These are phyloP conservation scores for Myathropa florea DNA, from an alignment of 2,888 invertebrate species.

Conservation along the genomic window DNA sequence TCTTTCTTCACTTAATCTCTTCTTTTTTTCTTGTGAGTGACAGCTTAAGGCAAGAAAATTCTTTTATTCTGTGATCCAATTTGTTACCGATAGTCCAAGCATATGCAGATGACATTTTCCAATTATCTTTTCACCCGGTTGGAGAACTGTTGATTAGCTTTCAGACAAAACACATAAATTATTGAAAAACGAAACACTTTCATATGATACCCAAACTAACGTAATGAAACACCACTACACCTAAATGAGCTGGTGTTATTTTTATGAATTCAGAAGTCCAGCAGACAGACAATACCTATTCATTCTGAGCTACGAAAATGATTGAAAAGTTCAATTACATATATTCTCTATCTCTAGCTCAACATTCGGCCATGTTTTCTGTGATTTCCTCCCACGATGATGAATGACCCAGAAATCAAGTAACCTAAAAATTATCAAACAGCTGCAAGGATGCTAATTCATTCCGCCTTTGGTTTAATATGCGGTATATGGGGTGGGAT, in stretches of 20 bases:
- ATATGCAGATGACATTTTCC: conserved; percentile 53
- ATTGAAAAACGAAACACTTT: conserved; percentile 34
- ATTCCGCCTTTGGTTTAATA: conserved; percentile 55
- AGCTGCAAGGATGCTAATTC: conserved; percentile 71
- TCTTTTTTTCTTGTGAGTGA: neutral
- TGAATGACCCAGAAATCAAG: conserved; percentile 71
- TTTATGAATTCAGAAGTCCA: conserved; percentile 31
- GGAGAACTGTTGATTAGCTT: conserved; percentile 46
- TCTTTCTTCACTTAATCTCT: neutral
- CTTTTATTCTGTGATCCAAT: conserved; percentile 15
- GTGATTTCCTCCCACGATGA: conserved; percentile 57
- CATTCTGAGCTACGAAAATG: conserved; percentile 52
- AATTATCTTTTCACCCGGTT: conserved; percentile 44
- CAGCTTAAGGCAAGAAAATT: conserved; percentile 9
- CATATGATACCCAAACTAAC: neutral
- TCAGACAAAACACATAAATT: conserved; percentile 25
- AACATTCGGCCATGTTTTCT: conserved; percentile 16
- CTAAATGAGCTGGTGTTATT: conserved; percentile 35
- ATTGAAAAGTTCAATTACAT: conserved; percentile 69
- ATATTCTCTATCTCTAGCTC: conserved; percentile 36
- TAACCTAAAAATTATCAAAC: conserved; percentile 70
- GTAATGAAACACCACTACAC: neutral
- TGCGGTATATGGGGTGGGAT: conserved; percentile 19
- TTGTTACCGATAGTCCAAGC: conserved; percentile 32
- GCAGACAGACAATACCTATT: conserved; percentile 32